Base-by-base conservation (phyloP, 2,888 invertebrate species). In the Mythimna impura region DNA sequence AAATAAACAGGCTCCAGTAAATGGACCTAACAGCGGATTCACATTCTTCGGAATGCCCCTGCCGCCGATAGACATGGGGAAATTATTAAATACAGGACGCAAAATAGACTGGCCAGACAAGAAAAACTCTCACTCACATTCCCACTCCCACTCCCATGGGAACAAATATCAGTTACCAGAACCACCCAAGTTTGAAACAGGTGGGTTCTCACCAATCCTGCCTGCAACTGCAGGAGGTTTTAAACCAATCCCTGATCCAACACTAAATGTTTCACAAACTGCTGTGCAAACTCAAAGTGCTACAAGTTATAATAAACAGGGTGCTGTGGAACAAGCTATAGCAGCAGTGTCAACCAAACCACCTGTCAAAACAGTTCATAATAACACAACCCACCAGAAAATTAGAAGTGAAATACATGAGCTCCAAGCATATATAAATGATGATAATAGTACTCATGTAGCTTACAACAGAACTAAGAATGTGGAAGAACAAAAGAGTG, bases 31-130 rank as follows among this genome's bases (percentile, higher is more conserved):
- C 3, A 97, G 97, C 78, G 97, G 97, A 1, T 98, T 98, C 83
- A 98, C 98, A 20, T 98, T 98, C 89, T 98, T 98, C 88, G 98
- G 98, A 0, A 97, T 98, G 89, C 98, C 98, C 0, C 90, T 98
- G 74, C 98, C 98, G 2, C 96, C 97, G 55, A 91, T 98, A 63
- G 97, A 97, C 83, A 97, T 98, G 87, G 97, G 97, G 17, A 97
- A 97, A 86, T 93, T 98, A 58, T 96, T 97, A 47, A 95, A 93
- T 64, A 94, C 93, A 50, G 96, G 95, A 0, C 92, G 96, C 9
- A 96, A 96, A 89, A 90, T 95, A 67, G 96, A 96, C 82, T 95
- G 94, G 94, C 88, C 93, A n/a, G 94, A 93, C 34, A 93, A 91
- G 73, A 94, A 93, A 89, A 90, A 87, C 36, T 94, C 86, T 36